Evolutionary conservation across 1,140 invertebrate genomes (phyloP), one percentile per base, ranked within the genome.

Genomic region (Lutraria rhynchaena): DNA sequence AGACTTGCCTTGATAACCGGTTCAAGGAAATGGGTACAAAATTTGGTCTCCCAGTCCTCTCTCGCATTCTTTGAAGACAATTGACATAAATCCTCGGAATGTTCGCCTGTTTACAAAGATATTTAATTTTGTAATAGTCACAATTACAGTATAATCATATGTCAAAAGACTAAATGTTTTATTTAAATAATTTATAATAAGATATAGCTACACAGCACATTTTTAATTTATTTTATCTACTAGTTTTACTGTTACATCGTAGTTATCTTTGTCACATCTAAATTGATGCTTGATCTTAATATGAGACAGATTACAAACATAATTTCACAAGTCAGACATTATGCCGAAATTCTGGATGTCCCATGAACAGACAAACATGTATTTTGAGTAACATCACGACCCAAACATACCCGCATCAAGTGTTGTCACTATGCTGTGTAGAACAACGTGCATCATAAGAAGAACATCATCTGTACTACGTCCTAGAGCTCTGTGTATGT

Each of bases 371-470:
- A 15, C 15, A 22, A 17, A 15, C 2, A 7, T 44, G n/a, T n/a
- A n/a, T n/a, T n/a, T n/a, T n/a, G n/a, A n/a, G n/a, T n/a, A n/a
- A n/a, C n/a, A n/a, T n/a, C n/a, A n/a, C 44, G 19, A 46, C 7
- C 44, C 44, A 24, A 46, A 22, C 63, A 51, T 22, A 80, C 55
- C 55, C 58, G 69, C 29, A 71, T 71, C 75, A 15, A 69, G 22
- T 76, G 27, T 73, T 7, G 49, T 61, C 51, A 83, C 58, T n/a
- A 89, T 78, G 2, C 67, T 29, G 51, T 76, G 29, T n/a, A 81
- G 63, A 24, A 87, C 58, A 27, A 29, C 65, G 74, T 89, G 87
- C 27, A 89, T 73, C 19, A 89, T n/a, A 0, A 88, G 61, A 27
- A 86, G 61, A 13, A 86, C 69, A 77, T 86, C 85, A 57, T 86